These are phyloP conservation scores for Coreius guichenoti DNA, from an alignment of 2,797 vertebrate genomes.

Conservation along the genomic window DNA sequence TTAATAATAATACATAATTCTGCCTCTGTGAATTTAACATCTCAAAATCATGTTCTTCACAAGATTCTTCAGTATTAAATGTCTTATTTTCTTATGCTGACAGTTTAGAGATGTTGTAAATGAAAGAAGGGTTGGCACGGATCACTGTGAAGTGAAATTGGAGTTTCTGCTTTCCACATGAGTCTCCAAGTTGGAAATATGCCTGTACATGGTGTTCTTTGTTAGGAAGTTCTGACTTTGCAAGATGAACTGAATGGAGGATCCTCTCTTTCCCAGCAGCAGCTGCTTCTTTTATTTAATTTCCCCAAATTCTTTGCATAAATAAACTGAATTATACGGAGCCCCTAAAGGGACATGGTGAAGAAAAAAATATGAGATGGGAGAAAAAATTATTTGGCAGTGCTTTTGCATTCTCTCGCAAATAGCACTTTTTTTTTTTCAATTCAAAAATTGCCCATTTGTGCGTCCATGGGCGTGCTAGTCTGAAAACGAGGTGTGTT, in stretches of 20 bases:
- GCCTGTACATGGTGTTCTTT: background rate
- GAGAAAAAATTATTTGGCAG: background rate
- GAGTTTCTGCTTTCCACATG: background rate
- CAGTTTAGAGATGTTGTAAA: background rate
- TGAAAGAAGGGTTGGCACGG: background rate
- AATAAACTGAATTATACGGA: background rate
- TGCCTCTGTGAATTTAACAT: background rate
- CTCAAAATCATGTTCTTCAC: background rate
- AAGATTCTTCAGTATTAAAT: constrained; percentile 1
- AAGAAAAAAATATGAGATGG: background rate
- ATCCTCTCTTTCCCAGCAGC: background rate
- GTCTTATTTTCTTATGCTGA: background rate
- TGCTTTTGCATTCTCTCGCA: too few species aligned
- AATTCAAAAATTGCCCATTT: too few species aligned
- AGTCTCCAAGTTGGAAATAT: background rate
- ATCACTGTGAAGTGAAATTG: background rate
- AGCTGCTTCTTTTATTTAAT: background rate
- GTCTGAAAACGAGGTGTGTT: too few species aligned
- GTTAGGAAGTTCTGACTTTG: background rate
- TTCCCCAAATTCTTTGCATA: background rate
- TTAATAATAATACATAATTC: background rate
- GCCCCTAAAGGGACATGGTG: background rate
- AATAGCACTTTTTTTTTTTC: too few species aligned
- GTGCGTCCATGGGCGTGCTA: too few species aligned
- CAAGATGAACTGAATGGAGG: background rate